Evolutionary conservation across 2,888 invertebrate species (phyloP), one percentile per base, ranked within the genome.

Genomic region (Nesidiocoris tenuis): DNA sequence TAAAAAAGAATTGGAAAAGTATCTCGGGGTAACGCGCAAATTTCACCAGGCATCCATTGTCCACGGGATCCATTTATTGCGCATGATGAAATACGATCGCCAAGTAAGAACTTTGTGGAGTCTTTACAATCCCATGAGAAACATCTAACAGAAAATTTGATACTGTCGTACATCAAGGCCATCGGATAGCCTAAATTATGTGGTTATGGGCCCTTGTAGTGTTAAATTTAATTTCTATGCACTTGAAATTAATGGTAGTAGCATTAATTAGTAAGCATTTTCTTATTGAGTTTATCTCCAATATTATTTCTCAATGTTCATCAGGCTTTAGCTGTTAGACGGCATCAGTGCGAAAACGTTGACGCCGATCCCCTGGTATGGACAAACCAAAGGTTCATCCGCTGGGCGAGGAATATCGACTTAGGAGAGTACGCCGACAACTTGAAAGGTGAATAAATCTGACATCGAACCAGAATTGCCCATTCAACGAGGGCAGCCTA

Each of bases 11-110:
- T 86, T 97, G 82, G 96, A 96, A 84, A 96, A 96, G 84, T 91
- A 95, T 83, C 88, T 97, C 74, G 94, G 93, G 5, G 94, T 97
- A 7, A 94, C 94, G 55, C 88, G 95, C 78, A 96, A 96, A 84
- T 96, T 96, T 84, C 96, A 96, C 85, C 96, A 96, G 85, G 93
- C 94, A 9, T 95, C 95, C 81, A 92, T 97, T 80, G 93, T 96
- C 70, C 95, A 96, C 82, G 96, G 94, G 77, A 94, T 97, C 80
- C 95, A 96, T 85, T 87, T 97, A 80, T 87, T 97, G 80, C 88
- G 95, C 80, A 93, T 95, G 86, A 90, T 96, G 86, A 94, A 94
- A 82, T 97, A 95, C 83, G 96, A 97, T 84, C 87, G 94, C 83
- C 94, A 94, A 87, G 91, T 91, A 82, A 85, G 84, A 61, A 23